phyloP scores from a whole-genome alignment of 2,113 vertebrate species.

The Scomber scombrus region DNA sequence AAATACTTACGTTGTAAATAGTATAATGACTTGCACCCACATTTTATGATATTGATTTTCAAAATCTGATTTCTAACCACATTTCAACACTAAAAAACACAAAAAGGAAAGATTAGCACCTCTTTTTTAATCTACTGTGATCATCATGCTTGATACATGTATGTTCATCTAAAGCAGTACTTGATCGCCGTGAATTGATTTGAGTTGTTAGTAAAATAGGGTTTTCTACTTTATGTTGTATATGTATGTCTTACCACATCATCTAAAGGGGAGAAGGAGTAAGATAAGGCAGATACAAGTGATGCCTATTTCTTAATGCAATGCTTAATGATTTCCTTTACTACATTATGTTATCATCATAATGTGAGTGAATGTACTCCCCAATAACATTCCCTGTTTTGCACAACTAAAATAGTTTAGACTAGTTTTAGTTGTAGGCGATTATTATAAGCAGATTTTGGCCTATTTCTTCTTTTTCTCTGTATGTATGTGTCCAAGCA shows the following conservation, averaged over 20 bases:
- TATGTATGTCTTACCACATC: no score
- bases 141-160: neutral
- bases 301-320: neutral
- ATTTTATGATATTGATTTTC: no score
- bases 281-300: neutral
- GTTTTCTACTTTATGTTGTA: no score
- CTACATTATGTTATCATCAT: neutral
- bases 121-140: neutral
- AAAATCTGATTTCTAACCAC: no score
- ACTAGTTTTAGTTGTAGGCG: neutral
- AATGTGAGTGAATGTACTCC: constrained; percentile 4
- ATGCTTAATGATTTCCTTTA: neutral
- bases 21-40: no score
- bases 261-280: no score
- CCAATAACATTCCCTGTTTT: constrained; percentile 4
- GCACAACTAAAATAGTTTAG: constrained; percentile 25
- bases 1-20: no score
- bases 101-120: neutral
- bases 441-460: constrained; percentile 12
- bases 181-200: neutral
- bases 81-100: neutral
- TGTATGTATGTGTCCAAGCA: neutral
- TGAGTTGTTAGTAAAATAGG: neutral
- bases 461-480: neutral
- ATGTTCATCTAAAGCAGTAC: neutral